Conservation (phyloP, 2,113 vertebrate genomes). For the Myotis brandtii region DNA sequence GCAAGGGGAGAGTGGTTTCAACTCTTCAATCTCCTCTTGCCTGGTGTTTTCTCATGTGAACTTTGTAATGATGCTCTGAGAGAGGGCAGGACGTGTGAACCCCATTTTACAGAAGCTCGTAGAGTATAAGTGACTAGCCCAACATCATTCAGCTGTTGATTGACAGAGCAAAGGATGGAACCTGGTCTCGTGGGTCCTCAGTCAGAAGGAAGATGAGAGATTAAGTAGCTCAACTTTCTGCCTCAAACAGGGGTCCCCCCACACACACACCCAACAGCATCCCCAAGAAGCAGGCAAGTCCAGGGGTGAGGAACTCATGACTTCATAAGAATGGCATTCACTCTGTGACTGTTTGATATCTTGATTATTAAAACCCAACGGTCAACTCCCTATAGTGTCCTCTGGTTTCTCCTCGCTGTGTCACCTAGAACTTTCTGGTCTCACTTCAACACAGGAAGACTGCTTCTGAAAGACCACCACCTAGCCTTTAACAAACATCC, state of each 20-base stretch:
- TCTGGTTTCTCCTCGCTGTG: not conserved
- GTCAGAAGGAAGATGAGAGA: not conserved
- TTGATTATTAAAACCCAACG: not conserved
- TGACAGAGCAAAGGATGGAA: not conserved
- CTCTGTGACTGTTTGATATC: not conserved
- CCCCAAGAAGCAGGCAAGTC: not conserved
- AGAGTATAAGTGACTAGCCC: not conserved
- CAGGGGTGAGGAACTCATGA: too few species aligned
- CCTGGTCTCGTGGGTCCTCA: not conserved
- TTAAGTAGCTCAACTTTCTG: not conserved
- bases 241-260: not conserved
- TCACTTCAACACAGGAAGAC: not conserved
- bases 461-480: not conserved
- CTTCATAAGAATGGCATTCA: not conserved
- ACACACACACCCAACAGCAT: not conserved
- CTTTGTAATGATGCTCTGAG: not conserved
- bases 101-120: not conserved
- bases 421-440: not conserved
- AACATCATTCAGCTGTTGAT: not conserved
- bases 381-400: not conserved
- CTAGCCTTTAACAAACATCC: not conserved
- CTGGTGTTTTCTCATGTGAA: not conserved
- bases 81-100: not conserved
- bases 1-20: not conserved
- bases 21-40: not conserved